Evolutionary conservation across 1,140 invertebrate genomes (phyloP).

Genomic region (Trigoniulus corallinus): DNA sequence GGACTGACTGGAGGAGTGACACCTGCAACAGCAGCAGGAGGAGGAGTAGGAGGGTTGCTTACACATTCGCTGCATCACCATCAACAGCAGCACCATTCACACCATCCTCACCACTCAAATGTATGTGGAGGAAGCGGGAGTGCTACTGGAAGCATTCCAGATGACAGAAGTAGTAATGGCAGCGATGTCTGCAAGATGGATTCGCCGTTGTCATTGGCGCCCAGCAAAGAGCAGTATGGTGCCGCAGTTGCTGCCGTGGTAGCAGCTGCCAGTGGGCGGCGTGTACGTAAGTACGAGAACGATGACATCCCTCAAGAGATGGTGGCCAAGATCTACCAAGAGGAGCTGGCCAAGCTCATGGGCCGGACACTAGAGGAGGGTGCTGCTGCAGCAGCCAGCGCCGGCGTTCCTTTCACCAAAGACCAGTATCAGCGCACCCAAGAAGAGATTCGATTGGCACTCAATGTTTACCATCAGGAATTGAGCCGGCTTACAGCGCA

Average conservation of each 20-base stretch:
- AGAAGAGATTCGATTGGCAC: constrained; percentile 70
- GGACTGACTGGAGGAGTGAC: too few relatives aligned
- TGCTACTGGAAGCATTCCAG: neutral
- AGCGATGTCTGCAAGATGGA: constrained; percentile 1
- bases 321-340: constrained; percentile 90
- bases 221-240: constrained; percentile 3
- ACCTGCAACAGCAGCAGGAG: neutral
- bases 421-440: constrained; percentile 35
- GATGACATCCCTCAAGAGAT: constrained; percentile 94
- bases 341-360: constrained; percentile 85
- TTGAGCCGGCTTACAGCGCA: constrained; percentile 53
- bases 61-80: neutral
- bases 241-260: constrained; percentile 3
- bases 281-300: constrained; percentile 70
- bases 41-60: neutral
- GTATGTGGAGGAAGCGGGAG: too few relatives aligned
- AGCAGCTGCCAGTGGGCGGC: constrained; percentile 24
- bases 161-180: constrained; percentile 2
- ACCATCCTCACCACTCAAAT: neutral
- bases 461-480: constrained; percentile 83
- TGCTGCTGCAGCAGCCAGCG: constrained; percentile 25
- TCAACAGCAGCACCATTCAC: neutral
- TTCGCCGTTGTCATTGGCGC: neutral
- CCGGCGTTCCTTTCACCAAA: constrained; percentile 22
- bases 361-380: constrained; percentile 49